phyloP scores from a whole-genome alignment of 2,113 vertebrate genomes.

The Ceratotherium simum region DNA sequence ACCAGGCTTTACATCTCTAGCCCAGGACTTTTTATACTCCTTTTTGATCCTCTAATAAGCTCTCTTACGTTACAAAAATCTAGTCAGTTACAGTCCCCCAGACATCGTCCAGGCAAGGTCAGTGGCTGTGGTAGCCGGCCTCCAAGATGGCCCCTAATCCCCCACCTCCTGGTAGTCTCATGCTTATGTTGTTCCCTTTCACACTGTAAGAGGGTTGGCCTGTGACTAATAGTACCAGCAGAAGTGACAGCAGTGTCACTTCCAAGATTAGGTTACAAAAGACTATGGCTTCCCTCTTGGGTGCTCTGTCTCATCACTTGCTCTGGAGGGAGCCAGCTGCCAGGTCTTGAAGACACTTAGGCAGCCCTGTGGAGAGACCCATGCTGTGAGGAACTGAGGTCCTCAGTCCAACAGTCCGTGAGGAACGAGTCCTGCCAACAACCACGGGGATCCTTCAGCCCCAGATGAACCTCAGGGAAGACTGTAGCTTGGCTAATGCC shows the following conservation, averaged over 20 bases:
- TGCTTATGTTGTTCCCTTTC: background rate
- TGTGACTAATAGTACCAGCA: background rate
- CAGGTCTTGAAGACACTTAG: background rate
- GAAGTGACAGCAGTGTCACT: background rate
- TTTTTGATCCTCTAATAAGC: background rate
- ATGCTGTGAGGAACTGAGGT: background rate
- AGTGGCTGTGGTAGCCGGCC: rapidly evolving
- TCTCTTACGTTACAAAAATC: background rate
- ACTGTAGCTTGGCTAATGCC: rapidly evolving
- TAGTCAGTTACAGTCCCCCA: background rate
- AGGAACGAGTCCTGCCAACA: background rate
- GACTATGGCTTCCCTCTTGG: background rate
- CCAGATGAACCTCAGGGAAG: background rate
- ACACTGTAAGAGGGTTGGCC: background rate
- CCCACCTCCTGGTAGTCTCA: background rate
- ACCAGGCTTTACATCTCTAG: background rate
- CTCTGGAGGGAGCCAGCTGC: background rate
- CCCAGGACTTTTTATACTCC: background rate
- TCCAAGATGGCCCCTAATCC: background rate
- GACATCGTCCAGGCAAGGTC: background rate
- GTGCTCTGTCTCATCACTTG: background rate
- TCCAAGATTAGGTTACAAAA: background rate
- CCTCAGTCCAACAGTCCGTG: background rate
- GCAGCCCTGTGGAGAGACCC: background rate
- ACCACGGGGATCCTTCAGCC: no score